These are phyloP conservation scores for Acinonyx jubatus DNA, from an alignment of 2,113 vertebrate genomes.

Conservation along the genomic window DNA sequence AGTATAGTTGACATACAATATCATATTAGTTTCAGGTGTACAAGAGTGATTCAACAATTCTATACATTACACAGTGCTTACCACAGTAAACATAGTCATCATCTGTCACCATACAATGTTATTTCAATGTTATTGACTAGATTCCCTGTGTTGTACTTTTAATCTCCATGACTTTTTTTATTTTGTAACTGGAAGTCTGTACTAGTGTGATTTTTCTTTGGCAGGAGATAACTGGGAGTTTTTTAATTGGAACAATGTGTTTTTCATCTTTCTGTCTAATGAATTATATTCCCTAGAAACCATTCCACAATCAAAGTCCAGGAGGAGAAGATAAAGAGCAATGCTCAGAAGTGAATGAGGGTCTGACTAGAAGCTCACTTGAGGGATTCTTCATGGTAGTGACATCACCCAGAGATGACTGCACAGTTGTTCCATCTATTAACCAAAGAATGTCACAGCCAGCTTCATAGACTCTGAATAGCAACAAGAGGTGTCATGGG, in stretches of 20 bases:
- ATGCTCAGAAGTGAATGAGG: not conserved
- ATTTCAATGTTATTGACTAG: not conserved
- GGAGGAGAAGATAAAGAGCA: not conserved
- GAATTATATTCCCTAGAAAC: not conserved
- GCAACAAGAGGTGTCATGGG: not conserved
- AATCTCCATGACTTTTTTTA: not conserved
- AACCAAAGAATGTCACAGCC: not conserved
- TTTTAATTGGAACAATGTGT: not conserved
- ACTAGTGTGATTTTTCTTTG: not conserved
- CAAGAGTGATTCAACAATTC: not conserved
- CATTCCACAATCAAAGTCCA: not conserved
- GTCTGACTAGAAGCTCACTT: not conserved
- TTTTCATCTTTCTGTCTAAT: constrained; percentile 28
- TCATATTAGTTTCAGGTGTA: not conserved
- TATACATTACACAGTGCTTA: not conserved
- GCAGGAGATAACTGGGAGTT: not conserved
- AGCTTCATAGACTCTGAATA: not conserved
- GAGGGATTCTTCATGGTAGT: not conserved
- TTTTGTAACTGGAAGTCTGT: not conserved
- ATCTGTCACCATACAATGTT: not conserved
- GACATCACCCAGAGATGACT: not conserved
- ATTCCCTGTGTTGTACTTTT: not conserved
- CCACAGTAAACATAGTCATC: not conserved
- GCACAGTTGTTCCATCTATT: not conserved
- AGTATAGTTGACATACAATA: not conserved